A percentile compares a stretch with the other conserved stretches of the same genome.
Evolutionary conservation across 2,888 invertebrate genomes (phyloP).

Genomic region (Oxycera nigricornis): DNA sequence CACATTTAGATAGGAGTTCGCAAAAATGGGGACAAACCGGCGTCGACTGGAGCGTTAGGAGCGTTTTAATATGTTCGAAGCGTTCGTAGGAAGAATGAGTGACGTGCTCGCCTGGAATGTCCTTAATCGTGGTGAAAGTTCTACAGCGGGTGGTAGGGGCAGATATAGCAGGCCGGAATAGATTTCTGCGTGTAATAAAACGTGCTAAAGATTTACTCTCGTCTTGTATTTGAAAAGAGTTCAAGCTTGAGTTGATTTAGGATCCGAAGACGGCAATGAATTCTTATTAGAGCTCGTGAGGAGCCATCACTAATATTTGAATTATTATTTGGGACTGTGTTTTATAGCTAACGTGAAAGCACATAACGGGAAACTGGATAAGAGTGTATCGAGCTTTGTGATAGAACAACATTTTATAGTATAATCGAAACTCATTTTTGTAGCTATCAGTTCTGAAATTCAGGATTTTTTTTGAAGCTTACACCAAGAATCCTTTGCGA

Average conservation of each 20-base stretch:
- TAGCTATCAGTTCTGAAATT: neutral
- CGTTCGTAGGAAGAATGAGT: constrained; percentile 40
- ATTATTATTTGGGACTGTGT: constrained; percentile 35
- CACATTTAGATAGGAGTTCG: neutral
- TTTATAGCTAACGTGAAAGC: no score
- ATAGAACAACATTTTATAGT: no score
- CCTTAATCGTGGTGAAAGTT: neutral
- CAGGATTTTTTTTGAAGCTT: no score
- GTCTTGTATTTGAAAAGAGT: neutral
- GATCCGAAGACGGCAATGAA: constrained; percentile 32
- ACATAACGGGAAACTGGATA: no score
- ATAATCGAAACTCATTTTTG: constrained; percentile 24
- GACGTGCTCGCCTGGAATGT: constrained; percentile 27
- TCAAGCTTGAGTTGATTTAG: constrained; percentile 33
- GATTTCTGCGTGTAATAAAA: constrained; percentile 6
- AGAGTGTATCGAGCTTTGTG: no score
- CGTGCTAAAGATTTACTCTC: constrained; percentile 35
- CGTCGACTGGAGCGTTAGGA: constrained; percentile 10
- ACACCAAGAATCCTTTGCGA: no score
- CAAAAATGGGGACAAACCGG: neutral
- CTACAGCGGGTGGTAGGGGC: neutral
- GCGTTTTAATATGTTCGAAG: constrained; percentile 44
- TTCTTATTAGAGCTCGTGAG: constrained; percentile 27
- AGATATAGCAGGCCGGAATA: no score
- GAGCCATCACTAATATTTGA: constrained; percentile 9